A percentile compares a stretch with the other conserved stretches of the same genome.
phyloP scores from a whole-genome alignment of 2,888 invertebrate genomes.

The Synergus japonicus region DNA sequence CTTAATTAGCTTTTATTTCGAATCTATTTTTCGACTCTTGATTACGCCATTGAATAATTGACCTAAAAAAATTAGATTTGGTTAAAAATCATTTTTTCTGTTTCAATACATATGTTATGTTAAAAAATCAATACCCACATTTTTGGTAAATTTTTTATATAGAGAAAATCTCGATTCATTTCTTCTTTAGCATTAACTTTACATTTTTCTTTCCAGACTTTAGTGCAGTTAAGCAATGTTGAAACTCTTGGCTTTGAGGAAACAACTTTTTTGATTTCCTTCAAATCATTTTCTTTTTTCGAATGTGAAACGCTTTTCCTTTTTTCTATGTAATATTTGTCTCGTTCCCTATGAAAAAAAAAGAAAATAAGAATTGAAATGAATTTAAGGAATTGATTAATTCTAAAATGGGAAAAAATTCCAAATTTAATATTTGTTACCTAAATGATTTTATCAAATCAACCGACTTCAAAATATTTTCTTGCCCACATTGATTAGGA shows the following conservation, averaged over 20 bases:
- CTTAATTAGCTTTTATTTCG: neutral
- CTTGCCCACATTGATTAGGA: conserved; percentile 4
- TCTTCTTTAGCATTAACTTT: conserved; percentile 47
- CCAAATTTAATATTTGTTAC: conserved; percentile 51
- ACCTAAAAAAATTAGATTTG: neutral
- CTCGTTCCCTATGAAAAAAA: conserved; percentile 63
- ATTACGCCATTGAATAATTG: neutral
- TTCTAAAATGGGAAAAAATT: no score
- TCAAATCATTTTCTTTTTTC: conserved; percentile 41
- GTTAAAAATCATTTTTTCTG: neutral
- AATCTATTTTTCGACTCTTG: neutral
- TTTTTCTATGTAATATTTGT: conserved; percentile 65
- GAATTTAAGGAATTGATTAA: no score
- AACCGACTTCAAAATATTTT: conserved; percentile 41
- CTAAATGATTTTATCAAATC: conserved; percentile 63
- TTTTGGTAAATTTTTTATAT: conserved; percentile 71
- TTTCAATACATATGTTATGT: neutral
- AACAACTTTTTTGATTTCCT: neutral
- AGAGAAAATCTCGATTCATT: conserved; percentile 53
- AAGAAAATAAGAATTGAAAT: no score
- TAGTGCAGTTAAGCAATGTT: conserved; percentile 68
- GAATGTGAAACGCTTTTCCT: conserved; percentile 57
- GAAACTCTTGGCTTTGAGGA: conserved; percentile 50
- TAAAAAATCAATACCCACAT: conserved; percentile 58
- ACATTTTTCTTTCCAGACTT: conserved; percentile 70